These are phyloP conservation scores for Bagarius yarrelli DNA, from an alignment of 2,113 vertebrate genomes.

Conservation along the genomic window DNA sequence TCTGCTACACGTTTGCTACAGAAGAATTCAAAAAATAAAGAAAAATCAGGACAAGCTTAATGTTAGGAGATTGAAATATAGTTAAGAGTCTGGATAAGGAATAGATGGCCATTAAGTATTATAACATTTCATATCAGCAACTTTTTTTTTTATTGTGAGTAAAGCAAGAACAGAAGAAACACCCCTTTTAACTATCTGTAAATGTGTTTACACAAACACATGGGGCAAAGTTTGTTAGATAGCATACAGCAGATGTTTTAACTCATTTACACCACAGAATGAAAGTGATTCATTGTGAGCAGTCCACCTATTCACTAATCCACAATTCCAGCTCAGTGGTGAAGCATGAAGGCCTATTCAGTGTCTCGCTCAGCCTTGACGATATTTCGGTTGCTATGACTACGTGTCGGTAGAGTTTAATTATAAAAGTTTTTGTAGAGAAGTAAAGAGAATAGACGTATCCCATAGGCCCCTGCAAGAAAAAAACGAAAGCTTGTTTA, in stretches of 20 bases:
- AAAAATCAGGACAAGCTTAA: background rate
- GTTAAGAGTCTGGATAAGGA: background rate
- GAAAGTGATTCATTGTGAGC: background rate
- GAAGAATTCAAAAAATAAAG: too few relatives aligned
- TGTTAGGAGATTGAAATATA: background rate
- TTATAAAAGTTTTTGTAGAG: background rate
- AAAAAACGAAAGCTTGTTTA: background rate
- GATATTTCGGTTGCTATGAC: constrained; percentile 5
- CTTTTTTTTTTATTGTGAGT: background rate
- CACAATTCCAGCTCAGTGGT: background rate
- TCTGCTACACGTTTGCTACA: too few relatives aligned
- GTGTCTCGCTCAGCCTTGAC: constrained; percentile 7
- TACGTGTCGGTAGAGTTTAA: constrained; percentile 6
- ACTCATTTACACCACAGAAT: background rate
- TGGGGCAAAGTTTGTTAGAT: background rate
- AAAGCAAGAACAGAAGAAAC: background rate
- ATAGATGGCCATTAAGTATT: background rate
- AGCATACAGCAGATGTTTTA: background rate
- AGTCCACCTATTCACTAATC: background rate
- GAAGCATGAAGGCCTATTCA: constrained; percentile 22
- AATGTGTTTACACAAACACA: background rate
- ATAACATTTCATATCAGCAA: background rate
- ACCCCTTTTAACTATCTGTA: background rate
- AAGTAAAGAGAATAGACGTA: background rate
- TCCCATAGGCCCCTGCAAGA: background rate